Evolutionary conservation across 1,140 invertebrate species (phyloP), one percentile per base, ranked within the genome.

Genomic region (Drosophila azteca): DNA sequence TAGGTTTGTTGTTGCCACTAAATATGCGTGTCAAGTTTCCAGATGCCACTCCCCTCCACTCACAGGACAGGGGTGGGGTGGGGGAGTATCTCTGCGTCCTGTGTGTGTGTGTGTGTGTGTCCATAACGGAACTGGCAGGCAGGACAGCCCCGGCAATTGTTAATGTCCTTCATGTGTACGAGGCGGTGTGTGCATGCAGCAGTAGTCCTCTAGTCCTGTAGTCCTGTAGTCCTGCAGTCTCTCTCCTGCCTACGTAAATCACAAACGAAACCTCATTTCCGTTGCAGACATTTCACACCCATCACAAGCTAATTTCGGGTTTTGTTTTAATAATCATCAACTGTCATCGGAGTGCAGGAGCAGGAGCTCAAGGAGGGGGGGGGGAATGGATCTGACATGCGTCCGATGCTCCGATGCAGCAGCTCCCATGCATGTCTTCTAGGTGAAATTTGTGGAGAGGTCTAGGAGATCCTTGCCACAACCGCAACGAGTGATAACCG

Each of bases 221-320:
- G n/a, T n/a, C n/a, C n/a, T n/a, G 17, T 20, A 20, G 17, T 44
- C 29, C 29, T 5, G n/a, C 26, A 20, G 17, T 20, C 26, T 17
- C 50, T 2, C 13, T 35, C 31, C 31, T 78, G 72, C 52, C 48
- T 71, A 54, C 82, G 77, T 82, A 82, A 87, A 88, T 87, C 79
- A 76, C 74, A 88, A 88, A 88, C 67, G 74, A 88, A 87, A 87
- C 83, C 82, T 88, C 82, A 87, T 87, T 87, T 87, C 82, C 82
- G 74, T 78, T 87, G 82, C 82, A 87, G 82, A 71, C 75, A 87
- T 88, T 87, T 88, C 74, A 76, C 74, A 78, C 78, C 45, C 64
- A 24, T 17, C 39, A 29, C 44, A 26, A 65, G 22, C 66, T 75
- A 87, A 81, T 82, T 82, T 68, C 45, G 66, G 65, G 78, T 64